Conservation (phyloP, 2,797 vertebrate genomes). For the Chelonia mydas region DNA sequence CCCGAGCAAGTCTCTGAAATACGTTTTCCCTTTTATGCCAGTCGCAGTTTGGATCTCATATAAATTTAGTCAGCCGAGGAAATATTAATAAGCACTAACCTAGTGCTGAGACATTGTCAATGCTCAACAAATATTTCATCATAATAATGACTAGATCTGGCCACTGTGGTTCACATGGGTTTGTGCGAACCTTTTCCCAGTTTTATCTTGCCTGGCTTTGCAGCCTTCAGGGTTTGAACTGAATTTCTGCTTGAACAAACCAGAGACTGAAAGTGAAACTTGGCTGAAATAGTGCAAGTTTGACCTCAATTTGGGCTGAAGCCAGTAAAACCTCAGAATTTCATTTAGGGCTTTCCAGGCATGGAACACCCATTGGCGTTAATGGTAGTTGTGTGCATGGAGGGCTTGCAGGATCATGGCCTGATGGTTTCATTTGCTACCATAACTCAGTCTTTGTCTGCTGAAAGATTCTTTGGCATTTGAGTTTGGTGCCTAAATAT, state of each 20-base stretch:
- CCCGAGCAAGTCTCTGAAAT: not conserved
- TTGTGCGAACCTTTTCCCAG: not conserved
- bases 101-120: not conserved
- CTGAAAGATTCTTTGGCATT: not conserved
- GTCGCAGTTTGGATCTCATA: not conserved
- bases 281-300: not conserved
- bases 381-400: not conserved
- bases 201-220: not conserved
- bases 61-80: not conserved
- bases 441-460: not conserved
- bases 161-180: not conserved
- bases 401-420: not conserved
- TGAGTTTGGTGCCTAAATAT: not conserved
- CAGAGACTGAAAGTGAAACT: not conserved
- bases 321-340: not conserved
- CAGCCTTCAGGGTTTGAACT: not conserved
- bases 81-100: not conserved
- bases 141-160: not conserved
- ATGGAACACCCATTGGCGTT: not conserved
- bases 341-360: not conserved
- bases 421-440: not conserved
- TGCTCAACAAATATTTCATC: not conserved
- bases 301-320: not conserved
- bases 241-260: not conserved
- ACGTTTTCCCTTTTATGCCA: not conserved